Base-by-base conservation (phyloP, 2,888 invertebrate species). In the Pandemis heparana region DNA sequence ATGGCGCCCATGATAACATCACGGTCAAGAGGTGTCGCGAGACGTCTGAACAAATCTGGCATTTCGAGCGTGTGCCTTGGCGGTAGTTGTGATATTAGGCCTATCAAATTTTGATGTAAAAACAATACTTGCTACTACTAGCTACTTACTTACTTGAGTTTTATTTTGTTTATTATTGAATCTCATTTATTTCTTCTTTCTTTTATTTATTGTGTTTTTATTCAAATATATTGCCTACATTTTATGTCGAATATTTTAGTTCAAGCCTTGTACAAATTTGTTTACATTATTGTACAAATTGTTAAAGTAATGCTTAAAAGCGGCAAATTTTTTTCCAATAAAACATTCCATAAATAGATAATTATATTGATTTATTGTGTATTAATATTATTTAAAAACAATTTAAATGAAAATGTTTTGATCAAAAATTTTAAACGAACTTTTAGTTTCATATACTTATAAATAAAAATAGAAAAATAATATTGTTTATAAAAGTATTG, bases 41-140 rank as follows among this genome's bases (percentile, higher is more conserved):
- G 46, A 92, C 94, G 71, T 84, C 89, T 46, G 94, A 95, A 70
- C 97, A 97, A 86, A 95, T 96, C 81, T 97, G 97, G 97, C 90
- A 91, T 81, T 92, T 97, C 76, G 96, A 96, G 86, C 84, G 95
- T 72, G 95, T 97, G 81, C 91, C 95, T 82, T 97, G 97, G 97
- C 96, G 95, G 79, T 95, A 79, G 81, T 79, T 81, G 81, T 85
- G 82, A 83, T 85, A 82, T 79, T 69, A 70, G 73, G 60, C 23
- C 65, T 65, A 60, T 59, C 41, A 70, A 60, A 68, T 38, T 61
- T 39, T 16, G 5, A n/a, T 5, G 23, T 12, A 6, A 7, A 18
- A 9, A 14, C 23, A 32, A 32, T 32, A 32, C 23, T 32, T 32
- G 4, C 23, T 32, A 32, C 23, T 32, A 32, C 2, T 32, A 32